Evolutionary conservation across 2,888 invertebrate species (phyloP).

Genomic region (Drymonia ruficornis): DNA sequence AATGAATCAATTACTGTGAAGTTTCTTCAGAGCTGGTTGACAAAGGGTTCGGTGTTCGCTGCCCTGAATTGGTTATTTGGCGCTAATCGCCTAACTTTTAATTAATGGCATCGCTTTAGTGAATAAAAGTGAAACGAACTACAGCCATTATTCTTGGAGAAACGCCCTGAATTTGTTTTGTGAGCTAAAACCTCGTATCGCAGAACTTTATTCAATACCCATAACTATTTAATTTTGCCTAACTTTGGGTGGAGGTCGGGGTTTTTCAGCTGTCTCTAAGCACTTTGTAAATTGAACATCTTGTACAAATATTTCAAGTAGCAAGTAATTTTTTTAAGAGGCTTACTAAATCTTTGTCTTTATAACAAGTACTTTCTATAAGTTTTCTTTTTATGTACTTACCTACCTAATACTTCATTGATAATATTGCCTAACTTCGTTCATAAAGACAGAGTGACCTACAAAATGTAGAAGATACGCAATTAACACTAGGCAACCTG

Average conservation of each 20-base stretch:
- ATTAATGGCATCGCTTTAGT: constrained; percentile 63
- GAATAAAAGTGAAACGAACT: constrained; percentile 56
- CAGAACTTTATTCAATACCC: constrained; percentile 2
- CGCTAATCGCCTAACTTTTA: constrained; percentile 73
- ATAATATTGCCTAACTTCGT: no score
- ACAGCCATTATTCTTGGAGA: constrained; percentile 32
- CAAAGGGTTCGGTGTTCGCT: constrained; percentile 53
- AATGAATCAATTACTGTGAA: constrained; percentile 60
- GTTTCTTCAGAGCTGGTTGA: constrained; percentile 50
- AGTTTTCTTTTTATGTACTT: neutral
- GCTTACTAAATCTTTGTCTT: no score
- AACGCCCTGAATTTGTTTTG: constrained; percentile 16
- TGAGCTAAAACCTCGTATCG: neutral
- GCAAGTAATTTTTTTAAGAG: neutral
- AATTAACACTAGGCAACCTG: no score
- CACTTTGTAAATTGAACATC: neutral
- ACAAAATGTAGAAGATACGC: no score
- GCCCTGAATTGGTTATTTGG: constrained; percentile 58
- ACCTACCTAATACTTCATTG: no score
- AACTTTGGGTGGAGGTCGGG: neutral
- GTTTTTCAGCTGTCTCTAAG: neutral
- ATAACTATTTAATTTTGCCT: neutral
- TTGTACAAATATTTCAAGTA: neutral
- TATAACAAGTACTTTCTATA: no score
- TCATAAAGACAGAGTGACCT: no score